Conservation (phyloP, 2,888 invertebrate species). For the Teleogryllus oceanicus region DNA sequence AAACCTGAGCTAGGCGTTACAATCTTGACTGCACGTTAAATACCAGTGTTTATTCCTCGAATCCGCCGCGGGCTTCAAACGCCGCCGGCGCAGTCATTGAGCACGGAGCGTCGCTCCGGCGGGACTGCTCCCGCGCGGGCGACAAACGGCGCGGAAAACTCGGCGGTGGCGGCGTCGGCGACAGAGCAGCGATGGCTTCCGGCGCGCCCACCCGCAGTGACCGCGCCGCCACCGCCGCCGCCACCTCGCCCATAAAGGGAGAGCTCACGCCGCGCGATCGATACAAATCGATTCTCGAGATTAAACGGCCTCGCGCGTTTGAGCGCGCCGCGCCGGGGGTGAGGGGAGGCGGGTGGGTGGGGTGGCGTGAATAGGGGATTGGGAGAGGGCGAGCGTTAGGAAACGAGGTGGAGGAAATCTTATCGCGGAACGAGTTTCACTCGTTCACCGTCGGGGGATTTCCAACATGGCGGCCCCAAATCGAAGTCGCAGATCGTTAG, state of each 20-base stretch:
- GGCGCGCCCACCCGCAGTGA: too few relatives aligned
- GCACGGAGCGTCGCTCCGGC: background rate
- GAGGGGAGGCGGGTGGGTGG: background rate
- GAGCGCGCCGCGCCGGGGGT: background rate
- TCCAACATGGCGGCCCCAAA: background rate
- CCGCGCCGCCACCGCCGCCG: background rate
- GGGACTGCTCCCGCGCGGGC: too few relatives aligned
- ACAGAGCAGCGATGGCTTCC: too few relatives aligned
- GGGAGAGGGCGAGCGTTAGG: background rate
- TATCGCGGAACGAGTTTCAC: too few relatives aligned
- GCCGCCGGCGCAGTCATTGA: background rate
- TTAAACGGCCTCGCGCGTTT: background rate
- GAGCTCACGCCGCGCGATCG: background rate
- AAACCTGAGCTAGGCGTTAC: too few relatives aligned
- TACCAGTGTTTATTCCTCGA: too few relatives aligned
- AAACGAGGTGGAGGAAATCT: too few relatives aligned
- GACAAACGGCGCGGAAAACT: too few relatives aligned
- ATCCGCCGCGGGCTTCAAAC: too few relatives aligned
- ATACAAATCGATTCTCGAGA: background rate
- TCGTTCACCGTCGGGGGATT: too few relatives aligned
- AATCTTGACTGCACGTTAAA: too few relatives aligned
- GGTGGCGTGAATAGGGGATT: background rate
- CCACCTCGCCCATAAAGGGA: background rate
- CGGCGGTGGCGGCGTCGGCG: background rate
- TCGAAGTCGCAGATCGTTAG: slow-evolving; percentile 18